These are phyloP conservation scores for Acrobeloides nanus DNA, from an alignment of 2,888 invertebrate genomes.

Conservation along the genomic window DNA sequence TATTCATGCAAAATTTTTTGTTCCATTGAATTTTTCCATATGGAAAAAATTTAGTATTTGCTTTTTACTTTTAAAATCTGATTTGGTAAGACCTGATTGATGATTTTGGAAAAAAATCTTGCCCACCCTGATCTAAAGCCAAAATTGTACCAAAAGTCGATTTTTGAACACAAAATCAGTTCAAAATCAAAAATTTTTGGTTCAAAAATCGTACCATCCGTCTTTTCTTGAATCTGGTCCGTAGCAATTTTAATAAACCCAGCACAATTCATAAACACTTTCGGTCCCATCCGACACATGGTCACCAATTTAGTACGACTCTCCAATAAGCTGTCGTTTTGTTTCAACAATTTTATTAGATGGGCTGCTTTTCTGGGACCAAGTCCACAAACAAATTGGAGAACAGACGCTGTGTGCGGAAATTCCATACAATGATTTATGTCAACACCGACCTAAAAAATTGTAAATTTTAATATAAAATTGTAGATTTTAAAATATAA, in stretches of 20 bases:
- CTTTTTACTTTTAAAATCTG: too few relatives aligned
- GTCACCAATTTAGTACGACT: conserved; percentile 74
- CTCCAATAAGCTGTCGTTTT: conserved; percentile 42
- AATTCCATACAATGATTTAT: conserved; percentile 85
- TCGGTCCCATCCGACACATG: conserved; percentile 90
- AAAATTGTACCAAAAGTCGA: too few relatives aligned
- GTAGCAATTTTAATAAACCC: conserved; percentile 98
- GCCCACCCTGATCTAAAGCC: too few relatives aligned
- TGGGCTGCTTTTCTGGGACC: conserved; percentile 79
- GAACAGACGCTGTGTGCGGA: conserved; percentile 70
- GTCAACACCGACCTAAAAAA: conserved; percentile 75
- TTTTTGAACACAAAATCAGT: too few relatives aligned
- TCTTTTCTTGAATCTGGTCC: conserved; percentile 64
- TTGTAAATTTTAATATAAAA: background rate
- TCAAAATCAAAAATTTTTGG: too few relatives aligned
- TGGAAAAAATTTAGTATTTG: too few relatives aligned
- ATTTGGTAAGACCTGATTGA: too few relatives aligned
- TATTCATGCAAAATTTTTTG: too few relatives aligned
- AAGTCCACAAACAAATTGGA: conserved; percentile 93
- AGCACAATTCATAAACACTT: conserved; percentile 96
- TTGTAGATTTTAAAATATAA: background rate
- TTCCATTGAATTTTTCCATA: background rate
- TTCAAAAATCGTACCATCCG: too few relatives aligned
- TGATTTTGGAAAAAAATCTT: background rate
- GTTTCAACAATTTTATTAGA: conserved; percentile 55